A percentile compares a stretch with the other conserved stretches of the same genome.
phyloP scores from a whole-genome alignment of 2,888 invertebrate species.

The Psococerastis gibbosa region DNA sequence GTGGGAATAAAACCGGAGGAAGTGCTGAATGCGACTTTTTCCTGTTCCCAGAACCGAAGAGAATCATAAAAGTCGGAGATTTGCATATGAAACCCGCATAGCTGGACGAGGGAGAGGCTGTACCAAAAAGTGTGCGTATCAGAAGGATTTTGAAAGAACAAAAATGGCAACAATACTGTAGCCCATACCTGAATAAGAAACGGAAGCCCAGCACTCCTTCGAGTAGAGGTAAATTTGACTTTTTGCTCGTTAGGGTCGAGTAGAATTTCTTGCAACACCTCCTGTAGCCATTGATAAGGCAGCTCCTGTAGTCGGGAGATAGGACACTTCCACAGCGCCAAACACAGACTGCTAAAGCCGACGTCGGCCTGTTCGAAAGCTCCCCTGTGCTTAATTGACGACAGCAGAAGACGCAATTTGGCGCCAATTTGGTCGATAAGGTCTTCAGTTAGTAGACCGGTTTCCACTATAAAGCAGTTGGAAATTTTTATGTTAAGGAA shows the following conservation, averaged over 20 bases:
- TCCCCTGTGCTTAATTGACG: conserved; percentile 77
- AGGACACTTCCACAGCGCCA: conserved; percentile 40
- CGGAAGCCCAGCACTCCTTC: conserved; percentile 86
- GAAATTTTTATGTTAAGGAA: too few relatives aligned
- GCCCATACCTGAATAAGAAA: conserved; percentile 82
- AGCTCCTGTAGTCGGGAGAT: conserved; percentile 22
- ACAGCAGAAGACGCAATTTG: conserved; percentile 43
- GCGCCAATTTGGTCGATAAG: conserved; percentile 40
- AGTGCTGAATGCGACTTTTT: too few relatives aligned
- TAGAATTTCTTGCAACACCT: conserved; percentile 35
- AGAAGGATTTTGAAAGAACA: too few relatives aligned
- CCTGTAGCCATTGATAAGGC: conserved; percentile 44
- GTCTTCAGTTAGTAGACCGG: conserved; percentile 27
- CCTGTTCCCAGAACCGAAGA: too few relatives aligned
- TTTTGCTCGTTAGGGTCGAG: conserved; percentile 27
- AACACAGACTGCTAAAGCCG: conserved; percentile 61
- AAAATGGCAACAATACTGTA: too few relatives aligned
- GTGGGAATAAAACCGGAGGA: too few relatives aligned
- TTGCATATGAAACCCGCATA: too few relatives aligned
- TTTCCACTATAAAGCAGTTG: conserved; percentile 3
- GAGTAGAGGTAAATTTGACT: conserved; percentile 51
- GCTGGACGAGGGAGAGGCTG: too few relatives aligned
- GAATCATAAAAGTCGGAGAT: too few relatives aligned
- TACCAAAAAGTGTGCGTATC: too few relatives aligned
- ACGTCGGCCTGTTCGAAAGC: conserved; percentile 94